Evolutionary conservation across 1,140 invertebrate genomes (phyloP), one percentile per base, ranked within the genome.

Genomic region (Chironomus tepperi): DNA sequence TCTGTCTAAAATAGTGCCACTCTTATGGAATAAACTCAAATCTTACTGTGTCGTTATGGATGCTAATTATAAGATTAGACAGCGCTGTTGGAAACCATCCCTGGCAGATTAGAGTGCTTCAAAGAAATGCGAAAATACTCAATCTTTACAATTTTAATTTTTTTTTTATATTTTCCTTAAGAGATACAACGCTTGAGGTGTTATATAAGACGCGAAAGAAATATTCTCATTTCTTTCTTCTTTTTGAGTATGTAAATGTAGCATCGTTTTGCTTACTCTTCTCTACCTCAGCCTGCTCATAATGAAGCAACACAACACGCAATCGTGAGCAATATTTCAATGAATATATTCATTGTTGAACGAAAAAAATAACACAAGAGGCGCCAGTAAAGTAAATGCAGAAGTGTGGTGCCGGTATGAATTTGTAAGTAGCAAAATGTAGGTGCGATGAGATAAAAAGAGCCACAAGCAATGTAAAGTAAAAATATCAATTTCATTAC

Each of bases 31-130:
- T n/a, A n/a, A 57, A n/a, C 12, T 15, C 5, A 12, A 12, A 15
- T n/a, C 9, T 5, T n/a, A 15, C n/a, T 12, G 12, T 57, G 3
- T 7, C 43, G 12, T 15, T 57, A n/a, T 57, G 47, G 12, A n/a
- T 57, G 47, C 47, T 57, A 57, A 57, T 57, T 57, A 57, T 57
- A n/a, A 57, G 47, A 57, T 57, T 57, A 57, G 47, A 57, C n/a
- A n/a, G 12, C 47, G n/a, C 47, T 57, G 47, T 57, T 57, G 47
- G 12, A 57, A n/a, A 57, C n/a, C 3, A n/a, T 12, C 12, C n/a
- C 47, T 57, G 47, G 15, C 47, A 57, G 47, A 57, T 57, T 57
- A 57, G 47, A 57, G 7, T n/a, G 12, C 47, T n/a, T n/a, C 10
- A 57, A 57, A 12, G 47, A 12, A 8, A 12, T 12, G 2, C 24